Conservation (phyloP, 2,797 vertebrate species). For the Anguilla obscura region DNA sequence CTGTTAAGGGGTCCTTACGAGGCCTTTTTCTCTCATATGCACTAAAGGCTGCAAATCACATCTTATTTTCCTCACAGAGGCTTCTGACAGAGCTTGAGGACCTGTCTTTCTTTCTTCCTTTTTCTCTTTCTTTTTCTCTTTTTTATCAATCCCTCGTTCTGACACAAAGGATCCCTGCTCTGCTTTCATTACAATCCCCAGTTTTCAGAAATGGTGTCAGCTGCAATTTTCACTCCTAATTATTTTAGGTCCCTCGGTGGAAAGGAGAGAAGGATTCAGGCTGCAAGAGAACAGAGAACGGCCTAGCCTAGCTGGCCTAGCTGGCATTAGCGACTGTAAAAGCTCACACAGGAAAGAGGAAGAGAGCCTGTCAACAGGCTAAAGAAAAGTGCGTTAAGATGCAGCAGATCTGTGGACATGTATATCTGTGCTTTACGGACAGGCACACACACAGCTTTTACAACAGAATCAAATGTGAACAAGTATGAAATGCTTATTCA, state of each 20-base stretch:
- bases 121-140: conserved; percentile 29
- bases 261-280: conserved; percentile 73
- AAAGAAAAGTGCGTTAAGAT: not conserved
- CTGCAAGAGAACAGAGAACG: conserved; percentile 53
- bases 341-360: not conserved
- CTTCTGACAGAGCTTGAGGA: conserved; percentile 36
- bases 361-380: not conserved
- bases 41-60: conserved; percentile 67
- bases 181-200: conserved; percentile 81
- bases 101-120: conserved; percentile 37
- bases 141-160: conserved; percentile 53
- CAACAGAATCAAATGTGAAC: not conserved
- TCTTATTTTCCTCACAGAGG: conserved; percentile 65
- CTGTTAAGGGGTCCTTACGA: conserved; percentile 38
- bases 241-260: conserved; percentile 75
- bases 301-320: not conserved
- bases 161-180: conserved; percentile 76
- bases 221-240: conserved; percentile 81
- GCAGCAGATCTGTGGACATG: not conserved
- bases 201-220: conserved; percentile 83
- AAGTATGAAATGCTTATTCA: not conserved
- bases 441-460: not conserved
- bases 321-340: not conserved
- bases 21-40: conserved; percentile 63
- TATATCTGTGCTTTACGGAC: not conserved